A percentile compares a stretch with the other conserved stretches of the same genome.
Conservation (phyloP, 1,140 invertebrate genomes). For the Probaryconus sp. region DNA sequence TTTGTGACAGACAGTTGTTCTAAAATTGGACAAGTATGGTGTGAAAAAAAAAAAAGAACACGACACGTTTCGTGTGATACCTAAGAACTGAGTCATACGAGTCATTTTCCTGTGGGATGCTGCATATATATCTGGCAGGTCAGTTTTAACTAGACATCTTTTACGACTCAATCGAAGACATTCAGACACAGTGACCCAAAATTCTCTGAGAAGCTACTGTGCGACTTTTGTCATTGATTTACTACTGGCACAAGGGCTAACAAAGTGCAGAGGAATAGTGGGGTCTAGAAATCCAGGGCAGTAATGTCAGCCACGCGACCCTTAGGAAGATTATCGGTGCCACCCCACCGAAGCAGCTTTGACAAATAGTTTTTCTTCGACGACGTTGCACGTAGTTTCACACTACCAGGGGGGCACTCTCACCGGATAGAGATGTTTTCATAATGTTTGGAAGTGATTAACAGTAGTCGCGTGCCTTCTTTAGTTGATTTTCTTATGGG, state of each 20-base stretch:
- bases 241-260: slow-evolving; percentile 24
- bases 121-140: slow-evolving; percentile 12
- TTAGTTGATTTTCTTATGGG: slow-evolving; percentile 19
- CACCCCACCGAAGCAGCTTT: slow-evolving; percentile 43
- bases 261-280: background rate
- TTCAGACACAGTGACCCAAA: slow-evolving; percentile 30
- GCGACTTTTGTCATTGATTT: slow-evolving; percentile 32
- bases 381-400: slow-evolving; percentile 21
- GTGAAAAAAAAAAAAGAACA: no score
- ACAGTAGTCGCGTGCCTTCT: slow-evolving; percentile 67
- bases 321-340: slow-evolving; percentile 34
- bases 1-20: no score
- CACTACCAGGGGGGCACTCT: slow-evolving; percentile 56
- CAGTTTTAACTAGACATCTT: slow-evolving; percentile 17
- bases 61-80: no score
- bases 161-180: slow-evolving; percentile 13
- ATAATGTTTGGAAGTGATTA: slow-evolving; percentile 70
- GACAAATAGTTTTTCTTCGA: slow-evolving; percentile 58
- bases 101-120: background rate
- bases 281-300: slow-evolving; percentile 27
- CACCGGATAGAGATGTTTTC: slow-evolving; percentile 65
- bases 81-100: no score
- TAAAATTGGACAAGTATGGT: no score
- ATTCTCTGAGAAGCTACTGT: slow-evolving; percentile 29
- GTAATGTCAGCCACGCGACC: slow-evolving; percentile 64